A percentile compares a stretch with the other conserved stretches of the same genome.
phyloP scores from a whole-genome alignment of 2,113 vertebrate genomes.

The Bos indicus region DNA sequence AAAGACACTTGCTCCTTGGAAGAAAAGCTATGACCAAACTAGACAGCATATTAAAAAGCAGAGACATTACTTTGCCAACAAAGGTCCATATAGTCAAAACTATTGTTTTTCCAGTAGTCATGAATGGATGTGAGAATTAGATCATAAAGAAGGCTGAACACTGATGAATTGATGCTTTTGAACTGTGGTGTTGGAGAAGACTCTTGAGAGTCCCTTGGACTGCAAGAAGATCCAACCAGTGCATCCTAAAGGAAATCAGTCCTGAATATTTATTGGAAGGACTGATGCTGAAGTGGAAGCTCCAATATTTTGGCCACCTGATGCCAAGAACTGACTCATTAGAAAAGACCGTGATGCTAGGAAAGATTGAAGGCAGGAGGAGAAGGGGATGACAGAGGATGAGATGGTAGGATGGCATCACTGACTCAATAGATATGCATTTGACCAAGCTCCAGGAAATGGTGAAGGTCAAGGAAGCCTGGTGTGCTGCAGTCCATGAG shows the following conservation, averaged over 20 bases:
- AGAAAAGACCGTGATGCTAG: background rate
- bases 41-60: background rate
- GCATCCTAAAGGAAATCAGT: background rate
- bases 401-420: background rate
- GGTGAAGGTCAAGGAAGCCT: background rate
- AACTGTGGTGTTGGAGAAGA: background rate
- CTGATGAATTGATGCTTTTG: background rate
- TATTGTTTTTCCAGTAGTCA: background rate
- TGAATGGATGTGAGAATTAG: background rate
- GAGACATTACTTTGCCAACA: background rate
- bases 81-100: background rate
- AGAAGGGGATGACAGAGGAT: background rate
- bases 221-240: background rate
- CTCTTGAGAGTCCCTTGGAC: background rate
- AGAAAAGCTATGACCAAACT: background rate
- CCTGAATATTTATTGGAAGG: background rate
- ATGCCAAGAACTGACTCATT: background rate
- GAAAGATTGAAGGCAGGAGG: background rate
- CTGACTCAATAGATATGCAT: accelerated
- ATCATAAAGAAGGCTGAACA: background rate
- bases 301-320: background rate
- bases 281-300: background rate
- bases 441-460: background rate
- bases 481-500: background rate
- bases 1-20: background rate